Conservation (phyloP, 2,888 invertebrate genomes). For the Drosophila vallismaia region DNA sequence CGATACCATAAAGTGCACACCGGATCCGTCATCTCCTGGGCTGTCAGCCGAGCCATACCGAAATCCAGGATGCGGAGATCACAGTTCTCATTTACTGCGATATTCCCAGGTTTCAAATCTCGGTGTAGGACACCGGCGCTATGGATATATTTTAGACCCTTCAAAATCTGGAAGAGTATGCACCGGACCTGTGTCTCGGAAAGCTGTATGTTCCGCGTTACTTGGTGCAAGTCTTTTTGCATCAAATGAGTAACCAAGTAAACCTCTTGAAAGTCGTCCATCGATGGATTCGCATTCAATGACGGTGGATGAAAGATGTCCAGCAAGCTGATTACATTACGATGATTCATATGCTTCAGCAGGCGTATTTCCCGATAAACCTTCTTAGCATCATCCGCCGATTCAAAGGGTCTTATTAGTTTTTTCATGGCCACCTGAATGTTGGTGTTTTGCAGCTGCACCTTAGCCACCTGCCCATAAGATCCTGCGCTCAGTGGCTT, state of each 20-base stretch:
- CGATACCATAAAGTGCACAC: constrained; percentile 96
- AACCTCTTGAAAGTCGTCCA: constrained; percentile 87
- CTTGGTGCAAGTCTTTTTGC: constrained; percentile 99
- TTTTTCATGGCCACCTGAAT: constrained; percentile 96
- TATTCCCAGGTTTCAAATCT: constrained; percentile 98
- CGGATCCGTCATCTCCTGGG: constrained; percentile 99
- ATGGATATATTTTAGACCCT: constrained; percentile 98
- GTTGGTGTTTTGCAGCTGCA: constrained; percentile 43
- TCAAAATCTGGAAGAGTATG: constrained; percentile 98
- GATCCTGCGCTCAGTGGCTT: constrained; percentile 97
- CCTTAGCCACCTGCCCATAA: constrained; percentile 89
- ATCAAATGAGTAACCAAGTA: constrained; percentile 98
- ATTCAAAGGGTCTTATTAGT: constrained; percentile 97
- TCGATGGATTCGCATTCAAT: neutral
- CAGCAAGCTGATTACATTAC: constrained; percentile 95
- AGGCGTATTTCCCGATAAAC: constrained; percentile 97
- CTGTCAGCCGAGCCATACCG: constrained; percentile 97
- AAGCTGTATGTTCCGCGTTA: constrained; percentile 96
- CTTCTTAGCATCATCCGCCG: constrained; percentile 98
- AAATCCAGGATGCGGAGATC: constrained; percentile 99
- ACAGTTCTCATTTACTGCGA: constrained; percentile 99
- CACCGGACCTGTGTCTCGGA: constrained; percentile 99
- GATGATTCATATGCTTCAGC: constrained; percentile 99
- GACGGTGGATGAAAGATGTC: constrained; percentile 97
- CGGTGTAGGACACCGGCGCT: constrained; percentile 98